Conservation (phyloP, 2,888 invertebrate species). For the Habroteleia sp. region DNA sequence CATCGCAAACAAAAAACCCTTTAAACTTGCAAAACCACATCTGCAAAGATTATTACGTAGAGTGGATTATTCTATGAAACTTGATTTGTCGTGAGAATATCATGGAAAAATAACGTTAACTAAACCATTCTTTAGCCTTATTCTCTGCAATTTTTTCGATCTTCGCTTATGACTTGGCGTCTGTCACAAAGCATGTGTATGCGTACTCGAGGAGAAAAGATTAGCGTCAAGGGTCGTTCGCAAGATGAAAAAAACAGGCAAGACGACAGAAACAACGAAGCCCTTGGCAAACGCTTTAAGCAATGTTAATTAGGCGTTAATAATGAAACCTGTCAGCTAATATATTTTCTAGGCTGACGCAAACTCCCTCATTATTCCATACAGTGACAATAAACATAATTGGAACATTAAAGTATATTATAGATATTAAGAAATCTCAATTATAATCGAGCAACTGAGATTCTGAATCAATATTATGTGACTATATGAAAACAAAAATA, state of each 20-base stretch:
- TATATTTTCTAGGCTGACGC: too few relatives aligned
- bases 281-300: conserved; percentile 43
- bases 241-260: conserved; percentile 11
- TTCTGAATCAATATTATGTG: too few relatives aligned
- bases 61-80: conserved; percentile 17
- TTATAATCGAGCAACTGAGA: too few relatives aligned
- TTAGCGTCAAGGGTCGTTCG: conserved; percentile 24
- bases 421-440: too few relatives aligned
- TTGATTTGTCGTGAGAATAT: conserved; percentile 5
- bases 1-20: conserved; percentile 9
- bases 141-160: conserved; percentile 2
- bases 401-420: too few relatives aligned
- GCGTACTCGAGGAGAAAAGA: conserved; percentile 33
- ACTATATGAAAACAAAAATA: too few relatives aligned
- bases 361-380: too few relatives aligned
- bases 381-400: too few relatives aligned
- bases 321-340: conserved; percentile 3
- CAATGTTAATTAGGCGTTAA: conserved; percentile 57
- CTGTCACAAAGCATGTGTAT: conserved; percentile 15
- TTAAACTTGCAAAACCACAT: conserved; percentile 14
- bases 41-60: conserved; percentile 16
- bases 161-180: conserved; percentile 4
- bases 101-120: conserved; percentile 11
- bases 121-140: conserved; percentile 9
- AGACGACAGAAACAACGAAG: conserved; percentile 24